Conservation (phyloP, 1,140 invertebrate genomes). For the Eueides isabella region DNA sequence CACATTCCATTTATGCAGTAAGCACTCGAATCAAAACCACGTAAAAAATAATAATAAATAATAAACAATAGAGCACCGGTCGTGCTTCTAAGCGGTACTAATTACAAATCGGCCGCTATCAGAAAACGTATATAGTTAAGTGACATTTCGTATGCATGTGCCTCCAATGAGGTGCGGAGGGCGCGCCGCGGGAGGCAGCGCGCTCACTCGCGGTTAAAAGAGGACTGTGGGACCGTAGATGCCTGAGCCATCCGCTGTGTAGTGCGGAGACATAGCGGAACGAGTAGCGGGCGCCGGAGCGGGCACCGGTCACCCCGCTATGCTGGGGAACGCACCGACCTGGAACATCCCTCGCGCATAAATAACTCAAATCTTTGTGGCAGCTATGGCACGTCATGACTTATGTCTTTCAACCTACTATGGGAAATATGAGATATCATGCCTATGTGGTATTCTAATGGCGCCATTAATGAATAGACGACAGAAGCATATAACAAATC, state of each 20-base stretch:
- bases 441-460: constrained; percentile 17
- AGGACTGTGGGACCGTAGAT: constrained; percentile 63
- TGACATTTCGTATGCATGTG: constrained; percentile 73
- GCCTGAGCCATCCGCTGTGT: constrained; percentile 41
- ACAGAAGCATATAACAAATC: constrained; percentile 30
- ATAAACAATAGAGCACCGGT: constrained; percentile 47
- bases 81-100: constrained; percentile 60
- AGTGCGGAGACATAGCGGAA: constrained; percentile 36
- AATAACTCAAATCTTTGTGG: constrained; percentile 48
- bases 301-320: constrained; percentile 42
- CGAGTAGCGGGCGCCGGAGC: constrained; percentile 39
- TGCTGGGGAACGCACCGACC: constrained; percentile 60
- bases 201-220: constrained; percentile 75
- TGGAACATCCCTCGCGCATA: constrained; percentile 63
- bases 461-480: constrained; percentile 3
- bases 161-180: constrained; percentile 60
- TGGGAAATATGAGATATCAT: background rate
- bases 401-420: constrained; percentile 19
- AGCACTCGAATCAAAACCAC: constrained; percentile 58
- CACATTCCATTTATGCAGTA: constrained; percentile 71
- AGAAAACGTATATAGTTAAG: constrained; percentile 57
- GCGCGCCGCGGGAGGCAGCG: constrained; percentile 73
- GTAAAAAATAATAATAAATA: constrained; percentile 45
- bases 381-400: constrained; percentile 31
- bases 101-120: constrained; percentile 67